Percentiles rank a stretch among this genome's conserved stretches.
Conservation (phyloP, 2,888 invertebrate species). For the Rhagophthalmus giganteus region DNA sequence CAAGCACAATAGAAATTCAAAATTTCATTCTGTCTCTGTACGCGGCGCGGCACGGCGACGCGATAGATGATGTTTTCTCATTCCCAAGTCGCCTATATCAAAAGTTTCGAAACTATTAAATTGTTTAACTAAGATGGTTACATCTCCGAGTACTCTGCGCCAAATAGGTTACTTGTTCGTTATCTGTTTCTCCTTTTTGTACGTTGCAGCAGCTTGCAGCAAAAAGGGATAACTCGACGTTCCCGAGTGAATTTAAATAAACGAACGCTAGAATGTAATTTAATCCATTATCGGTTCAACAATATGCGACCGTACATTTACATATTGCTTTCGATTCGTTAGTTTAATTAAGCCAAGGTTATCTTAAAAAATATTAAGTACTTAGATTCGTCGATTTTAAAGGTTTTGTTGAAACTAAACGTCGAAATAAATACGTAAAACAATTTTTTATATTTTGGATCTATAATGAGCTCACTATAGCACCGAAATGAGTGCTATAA, state of each 20-base stretch:
- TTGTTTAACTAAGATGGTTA: constrained; percentile 26
- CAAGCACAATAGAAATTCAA: no score
- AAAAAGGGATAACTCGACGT: neutral
- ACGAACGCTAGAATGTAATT: neutral
- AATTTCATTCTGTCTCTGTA: no score
- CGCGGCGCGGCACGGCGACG: no score
- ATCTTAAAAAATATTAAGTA: no score
- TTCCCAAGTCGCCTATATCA: constrained; percentile 18
- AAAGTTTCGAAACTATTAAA: constrained; percentile 26
- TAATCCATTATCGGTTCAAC: constrained; percentile 2
- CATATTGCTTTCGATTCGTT: constrained; percentile 1
- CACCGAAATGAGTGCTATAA: no score
- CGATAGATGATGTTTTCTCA: no score
- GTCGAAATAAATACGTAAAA: no score
- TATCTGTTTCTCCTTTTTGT: constrained; percentile 7
- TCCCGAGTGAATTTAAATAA: neutral
- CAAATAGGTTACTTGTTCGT: constrained; percentile 3
- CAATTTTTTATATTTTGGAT: no score
- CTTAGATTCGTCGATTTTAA: no score
- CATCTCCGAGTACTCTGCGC: constrained; percentile 4
- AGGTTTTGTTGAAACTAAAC: no score
- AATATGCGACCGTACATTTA: neutral
- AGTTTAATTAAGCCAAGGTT: no score
- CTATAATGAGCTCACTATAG: no score
- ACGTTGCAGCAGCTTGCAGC: neutral